phyloP scores from a whole-genome alignment of 2,113 vertebrate genomes.

The Notothenia rossii region DNA sequence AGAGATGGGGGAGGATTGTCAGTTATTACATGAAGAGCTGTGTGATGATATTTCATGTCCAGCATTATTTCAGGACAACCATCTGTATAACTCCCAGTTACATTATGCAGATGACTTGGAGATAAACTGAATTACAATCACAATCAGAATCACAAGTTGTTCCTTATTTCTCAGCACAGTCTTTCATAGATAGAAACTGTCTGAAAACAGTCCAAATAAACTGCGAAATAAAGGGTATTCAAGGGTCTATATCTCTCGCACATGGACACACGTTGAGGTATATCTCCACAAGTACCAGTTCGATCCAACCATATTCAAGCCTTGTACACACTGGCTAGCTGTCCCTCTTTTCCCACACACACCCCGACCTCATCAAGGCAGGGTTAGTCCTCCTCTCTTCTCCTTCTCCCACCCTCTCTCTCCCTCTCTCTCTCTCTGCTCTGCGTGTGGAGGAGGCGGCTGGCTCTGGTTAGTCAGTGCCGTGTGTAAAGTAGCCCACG shows the following conservation, averaged over 20 bases:
- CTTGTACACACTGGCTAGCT: slow-evolving; percentile 35
- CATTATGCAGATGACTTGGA: neutral
- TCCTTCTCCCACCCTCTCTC: slow-evolving; percentile 39
- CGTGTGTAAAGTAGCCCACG: slow-evolving; percentile 90
- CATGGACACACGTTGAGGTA: slow-evolving; percentile 4
- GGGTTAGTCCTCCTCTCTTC: slow-evolving; percentile 66
- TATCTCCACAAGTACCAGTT: slow-evolving; percentile 12
- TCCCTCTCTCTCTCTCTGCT: slow-evolving; percentile 52
- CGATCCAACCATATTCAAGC: slow-evolving; percentile 19
- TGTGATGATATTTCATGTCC: slow-evolving; percentile 52
- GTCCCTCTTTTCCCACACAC: slow-evolving; percentile 63
- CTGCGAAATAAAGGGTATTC: neutral
- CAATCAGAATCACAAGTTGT: neutral
- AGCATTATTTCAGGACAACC: slow-evolving; percentile 48
- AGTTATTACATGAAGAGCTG: slow-evolving; percentile 51
- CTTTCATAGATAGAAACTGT: neutral
- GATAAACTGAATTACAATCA: neutral
- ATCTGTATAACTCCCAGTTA: slow-evolving; percentile 45
- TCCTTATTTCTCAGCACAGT: neutral
- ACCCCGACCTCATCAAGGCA: slow-evolving; percentile 82
- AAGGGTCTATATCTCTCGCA: slow-evolving; percentile 9
- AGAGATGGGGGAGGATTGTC: slow-evolving; percentile 50
- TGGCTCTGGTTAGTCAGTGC: slow-evolving; percentile 86
- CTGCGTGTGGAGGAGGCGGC: slow-evolving; percentile 82
- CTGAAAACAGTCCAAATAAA: neutral